These are phyloP conservation scores for Apantesis nais DNA, from an alignment of 2,888 invertebrate genomes.

Conservation along the genomic window DNA sequence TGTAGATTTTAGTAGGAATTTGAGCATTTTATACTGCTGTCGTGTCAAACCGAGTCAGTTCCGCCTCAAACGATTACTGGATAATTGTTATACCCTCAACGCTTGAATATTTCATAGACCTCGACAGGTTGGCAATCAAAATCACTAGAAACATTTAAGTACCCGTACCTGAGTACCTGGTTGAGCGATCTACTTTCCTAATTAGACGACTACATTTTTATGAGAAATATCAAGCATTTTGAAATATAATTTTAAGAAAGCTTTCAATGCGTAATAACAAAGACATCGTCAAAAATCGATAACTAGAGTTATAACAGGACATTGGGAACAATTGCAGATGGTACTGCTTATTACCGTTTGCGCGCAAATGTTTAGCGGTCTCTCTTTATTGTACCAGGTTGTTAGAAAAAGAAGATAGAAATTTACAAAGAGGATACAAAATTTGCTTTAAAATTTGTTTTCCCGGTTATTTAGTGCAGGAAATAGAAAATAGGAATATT, in stretches of 20 bases:
- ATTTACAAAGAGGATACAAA: not conserved
- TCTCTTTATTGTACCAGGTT: not conserved
- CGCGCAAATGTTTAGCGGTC: not conserved
- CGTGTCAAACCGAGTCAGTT: not conserved
- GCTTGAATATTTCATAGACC: not conserved
- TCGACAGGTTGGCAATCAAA: not conserved
- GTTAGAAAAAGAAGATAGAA: not conserved
- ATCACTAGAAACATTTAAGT: not conserved
- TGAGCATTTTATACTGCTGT: not conserved
- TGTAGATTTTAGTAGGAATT: no score
- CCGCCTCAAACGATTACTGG: no score
- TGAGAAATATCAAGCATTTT: not conserved
- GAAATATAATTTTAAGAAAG: not conserved
- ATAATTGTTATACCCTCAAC: no score
- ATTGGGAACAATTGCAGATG: conserved; percentile 10
- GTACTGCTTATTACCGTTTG: not conserved
- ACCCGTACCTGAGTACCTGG: no score
- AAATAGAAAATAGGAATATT: not conserved
- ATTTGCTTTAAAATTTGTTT: not conserved
- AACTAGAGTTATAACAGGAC: conserved; percentile 2
- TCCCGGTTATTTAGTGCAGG: not conserved
- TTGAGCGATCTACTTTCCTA: no score
- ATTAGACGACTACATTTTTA: not conserved
- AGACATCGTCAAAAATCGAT: not conserved
- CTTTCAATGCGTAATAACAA: not conserved